Evolutionary conservation across 2,113 vertebrate genomes (phyloP).

Genomic region (Hydropotes inermis): DNA sequence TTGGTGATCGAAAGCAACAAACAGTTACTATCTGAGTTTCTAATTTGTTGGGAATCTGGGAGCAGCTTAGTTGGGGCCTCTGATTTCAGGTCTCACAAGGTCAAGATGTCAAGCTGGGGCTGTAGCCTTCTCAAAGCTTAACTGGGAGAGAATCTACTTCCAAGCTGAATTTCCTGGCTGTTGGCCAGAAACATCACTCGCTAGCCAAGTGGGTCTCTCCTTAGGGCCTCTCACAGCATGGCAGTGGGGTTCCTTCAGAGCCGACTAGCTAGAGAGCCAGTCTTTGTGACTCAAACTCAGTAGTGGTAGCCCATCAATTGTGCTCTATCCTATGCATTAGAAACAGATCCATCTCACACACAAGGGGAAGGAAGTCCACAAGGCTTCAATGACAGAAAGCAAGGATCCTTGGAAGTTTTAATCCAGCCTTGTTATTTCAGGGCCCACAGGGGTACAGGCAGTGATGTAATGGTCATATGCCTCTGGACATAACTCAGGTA

Average conservation of each 20-base stretch:
- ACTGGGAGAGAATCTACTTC: neutral
- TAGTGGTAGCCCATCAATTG: neutral
- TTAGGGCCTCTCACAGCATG: neutral
- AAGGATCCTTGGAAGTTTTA: neutral
- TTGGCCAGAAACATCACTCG: neutral
- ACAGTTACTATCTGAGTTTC: neutral
- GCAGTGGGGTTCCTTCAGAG: neutral
- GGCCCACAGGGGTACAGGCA: neutral
- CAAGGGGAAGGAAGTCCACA: neutral
- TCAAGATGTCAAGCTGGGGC: neutral
- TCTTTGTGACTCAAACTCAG: neutral
- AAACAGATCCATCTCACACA: neutral
- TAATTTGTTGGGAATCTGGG: neutral
- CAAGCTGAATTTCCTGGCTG: neutral
- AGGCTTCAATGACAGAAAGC: neutral
- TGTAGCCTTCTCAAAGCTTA: neutral
- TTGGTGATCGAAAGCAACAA: neutral
- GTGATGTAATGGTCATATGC: neutral
- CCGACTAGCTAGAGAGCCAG: neutral
- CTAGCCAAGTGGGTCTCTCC: neutral
- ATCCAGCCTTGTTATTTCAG: neutral
- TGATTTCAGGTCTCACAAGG: neutral
- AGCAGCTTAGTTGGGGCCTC: neutral
- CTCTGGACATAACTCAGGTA: neutral
- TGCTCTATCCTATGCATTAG: neutral